These are phyloP conservation scores for Holacanthella duospinosa DNA, from an alignment of 2,888 invertebrate genomes.

Conservation along the genomic window DNA sequence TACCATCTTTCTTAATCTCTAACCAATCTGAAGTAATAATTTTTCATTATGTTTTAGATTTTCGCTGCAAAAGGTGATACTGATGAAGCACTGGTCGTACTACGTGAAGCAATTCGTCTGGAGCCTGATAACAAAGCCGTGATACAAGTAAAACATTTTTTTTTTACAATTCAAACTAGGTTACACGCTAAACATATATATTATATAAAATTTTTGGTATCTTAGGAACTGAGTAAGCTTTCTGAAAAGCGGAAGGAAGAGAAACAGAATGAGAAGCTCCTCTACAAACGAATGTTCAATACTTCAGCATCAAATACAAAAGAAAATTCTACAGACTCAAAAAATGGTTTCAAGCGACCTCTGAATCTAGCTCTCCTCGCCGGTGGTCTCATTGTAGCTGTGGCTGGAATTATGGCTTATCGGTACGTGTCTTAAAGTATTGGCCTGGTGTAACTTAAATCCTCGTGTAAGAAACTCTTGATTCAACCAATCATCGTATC, in stretches of 20 bases:
- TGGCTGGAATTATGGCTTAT: constrained; percentile 54
- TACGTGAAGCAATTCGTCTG: constrained; percentile 53
- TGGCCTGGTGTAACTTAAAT: too few species aligned
- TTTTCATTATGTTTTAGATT: constrained; percentile 46
- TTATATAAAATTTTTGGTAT: background rate
- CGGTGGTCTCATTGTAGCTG: constrained; percentile 56
- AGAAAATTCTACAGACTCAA: constrained; percentile 8
- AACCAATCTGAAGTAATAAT: constrained; percentile 5
- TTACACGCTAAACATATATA: background rate
- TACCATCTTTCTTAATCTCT: constrained; percentile 4
- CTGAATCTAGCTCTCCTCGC: constrained; percentile 57
- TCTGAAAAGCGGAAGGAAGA: constrained; percentile 50
- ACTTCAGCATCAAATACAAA: constrained; percentile 9
- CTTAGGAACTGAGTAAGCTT: constrained; percentile 49
- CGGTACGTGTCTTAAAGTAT: constrained; percentile 30
- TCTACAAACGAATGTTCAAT: constrained; percentile 57
- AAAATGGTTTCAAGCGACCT: constrained; percentile 16
- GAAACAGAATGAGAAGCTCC: constrained; percentile 51
- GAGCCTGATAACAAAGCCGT: constrained; percentile 56
- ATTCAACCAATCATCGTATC: too few species aligned
- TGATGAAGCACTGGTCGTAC: constrained; percentile 55
- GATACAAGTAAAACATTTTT: constrained; percentile 40
- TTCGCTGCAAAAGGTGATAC: constrained; percentile 58
- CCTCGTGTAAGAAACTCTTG: too few species aligned
- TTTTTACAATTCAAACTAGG: background rate